Percentiles rank a stretch among this genome's conserved stretches.
These are phyloP conservation scores for Junonia oenone DNA, from an alignment of 2,888 invertebrate species.

Conservation along the genomic window DNA sequence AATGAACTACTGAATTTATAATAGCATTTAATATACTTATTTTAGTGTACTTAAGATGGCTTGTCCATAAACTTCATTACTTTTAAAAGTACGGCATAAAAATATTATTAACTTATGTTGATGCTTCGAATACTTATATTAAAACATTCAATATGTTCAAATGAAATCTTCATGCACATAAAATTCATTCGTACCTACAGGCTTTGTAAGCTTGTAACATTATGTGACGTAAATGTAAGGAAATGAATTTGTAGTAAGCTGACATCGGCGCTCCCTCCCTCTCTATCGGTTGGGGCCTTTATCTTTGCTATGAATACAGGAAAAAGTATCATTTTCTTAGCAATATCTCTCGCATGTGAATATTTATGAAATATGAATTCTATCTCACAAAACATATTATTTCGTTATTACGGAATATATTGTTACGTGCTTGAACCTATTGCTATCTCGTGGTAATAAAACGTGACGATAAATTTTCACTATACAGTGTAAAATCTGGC, in stretches of 20 bases:
- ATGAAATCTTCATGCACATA: background rate
- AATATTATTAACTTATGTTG: too few species aligned
- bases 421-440: constrained; percentile 44
- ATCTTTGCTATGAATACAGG: constrained; percentile 71
- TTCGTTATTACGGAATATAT: constrained; percentile 64
- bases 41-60: constrained; percentile 42
- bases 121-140: too few species aligned
- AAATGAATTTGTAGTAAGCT: constrained; percentile 57
- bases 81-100: background rate
- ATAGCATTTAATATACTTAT: constrained; percentile 57
- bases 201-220: constrained; percentile 61
- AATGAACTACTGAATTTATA: constrained; percentile 66
- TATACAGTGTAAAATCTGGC: background rate
- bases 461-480: background rate
- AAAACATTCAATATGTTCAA: background rate
- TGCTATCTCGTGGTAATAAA: background rate
- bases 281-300: constrained; percentile 55
- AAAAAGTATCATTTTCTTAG: constrained; percentile 59
- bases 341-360: constrained; percentile 70
- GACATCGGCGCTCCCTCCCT: constrained; percentile 56
- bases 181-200: constrained; percentile 6
- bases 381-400: constrained; percentile 74
- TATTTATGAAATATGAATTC: constrained; percentile 77
- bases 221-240: constrained; percentile 60
- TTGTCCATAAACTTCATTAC: background rate